These are phyloP conservation scores for Tiaroga cobitis DNA, from an alignment of 2,797 vertebrate species.

Conservation along the genomic window DNA sequence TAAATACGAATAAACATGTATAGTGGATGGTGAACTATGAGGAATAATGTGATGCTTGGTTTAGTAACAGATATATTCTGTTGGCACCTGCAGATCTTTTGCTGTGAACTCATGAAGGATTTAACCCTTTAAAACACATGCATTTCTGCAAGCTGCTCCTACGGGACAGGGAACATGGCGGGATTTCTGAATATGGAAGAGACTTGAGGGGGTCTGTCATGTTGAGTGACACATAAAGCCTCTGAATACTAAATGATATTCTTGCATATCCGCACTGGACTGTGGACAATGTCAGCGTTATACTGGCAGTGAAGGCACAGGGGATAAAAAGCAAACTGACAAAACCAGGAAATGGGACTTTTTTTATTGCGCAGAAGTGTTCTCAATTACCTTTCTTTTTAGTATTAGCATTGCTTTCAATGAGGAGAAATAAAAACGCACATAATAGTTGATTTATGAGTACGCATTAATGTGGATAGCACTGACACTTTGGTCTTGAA, in stretches of 20 bases:
- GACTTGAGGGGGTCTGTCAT: conserved; percentile 70
- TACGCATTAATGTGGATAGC: neutral
- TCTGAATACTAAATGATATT: conserved; percentile 72
- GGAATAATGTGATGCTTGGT: neutral
- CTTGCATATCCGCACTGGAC: conserved; percentile 78
- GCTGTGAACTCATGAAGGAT: conserved; percentile 35
- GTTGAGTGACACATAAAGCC: conserved; percentile 76
- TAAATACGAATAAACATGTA: neutral
- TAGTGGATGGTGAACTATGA: neutral
- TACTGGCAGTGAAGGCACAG: conserved; percentile 70
- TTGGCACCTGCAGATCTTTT: conserved; percentile 31
- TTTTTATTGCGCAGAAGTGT: neutral
- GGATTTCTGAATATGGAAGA: conserved; percentile 75
- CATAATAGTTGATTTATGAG: neutral
- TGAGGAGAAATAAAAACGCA: neutral
- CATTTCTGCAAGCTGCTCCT: conserved; percentile 26
- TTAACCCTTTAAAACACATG: conserved; percentile 34
- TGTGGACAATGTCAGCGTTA: conserved; percentile 71
- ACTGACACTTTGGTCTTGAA: neutral
- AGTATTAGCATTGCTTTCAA: neutral
- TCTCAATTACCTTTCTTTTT: neutral
- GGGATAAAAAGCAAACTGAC: neutral
- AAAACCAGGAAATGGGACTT: neutral
- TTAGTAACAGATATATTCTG: neutral
- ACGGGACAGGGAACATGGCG: conserved; percentile 61